Evolutionary conservation across 2,888 invertebrate species (phyloP), one percentile per base, ranked within the genome.

Genomic region (Synergus itoensis): DNA sequence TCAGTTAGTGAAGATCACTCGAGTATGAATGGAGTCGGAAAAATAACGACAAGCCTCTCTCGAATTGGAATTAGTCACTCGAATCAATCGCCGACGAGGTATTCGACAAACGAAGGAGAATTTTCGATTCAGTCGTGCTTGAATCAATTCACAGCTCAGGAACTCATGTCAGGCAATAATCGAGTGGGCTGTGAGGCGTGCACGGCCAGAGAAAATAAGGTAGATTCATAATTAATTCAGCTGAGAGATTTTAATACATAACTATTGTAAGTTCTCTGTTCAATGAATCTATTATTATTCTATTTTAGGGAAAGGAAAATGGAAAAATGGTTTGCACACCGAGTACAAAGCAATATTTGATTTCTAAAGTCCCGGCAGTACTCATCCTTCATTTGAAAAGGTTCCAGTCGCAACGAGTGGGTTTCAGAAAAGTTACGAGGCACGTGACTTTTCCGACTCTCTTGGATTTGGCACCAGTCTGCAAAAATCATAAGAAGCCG

Each of bases 341-440:
- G 89, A 96, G 97, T 63, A 96, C 96, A 0, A 96, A 97, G 91
- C 96, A 97, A 86, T 95, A 97, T 92, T 94, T 99, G 60, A 96
- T 99, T 45, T 97, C 97, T 83, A 95, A 96, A 89, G 98, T 98
- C 40, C 99, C 99, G 0, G 97, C 98, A 5, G 96, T 99, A 77
- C 94, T 99, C 1, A 99, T 99, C 78, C 93, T 99, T 36, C 99
- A 99, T 91, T 93, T 99, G 83, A 99, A 99, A 93, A 93, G 99
- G 82, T 99, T 99, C 93, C 98, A 99, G 93, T 95, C 98, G 89
- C 88, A 89, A 78, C 86, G 88, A 82, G 84, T 84, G 18, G 86
- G 95, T 92, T 96, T 96, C 90, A 95, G 95, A 18, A 99, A 99
- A 94, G 95, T 98, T 87, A 95, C 96, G 12, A 96, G 96, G 82